A percentile compares a stretch with the other conserved stretches of the same genome.
Evolutionary conservation across 2,888 invertebrate genomes (phyloP).

Genomic region (Calameuta filiformis): DNA sequence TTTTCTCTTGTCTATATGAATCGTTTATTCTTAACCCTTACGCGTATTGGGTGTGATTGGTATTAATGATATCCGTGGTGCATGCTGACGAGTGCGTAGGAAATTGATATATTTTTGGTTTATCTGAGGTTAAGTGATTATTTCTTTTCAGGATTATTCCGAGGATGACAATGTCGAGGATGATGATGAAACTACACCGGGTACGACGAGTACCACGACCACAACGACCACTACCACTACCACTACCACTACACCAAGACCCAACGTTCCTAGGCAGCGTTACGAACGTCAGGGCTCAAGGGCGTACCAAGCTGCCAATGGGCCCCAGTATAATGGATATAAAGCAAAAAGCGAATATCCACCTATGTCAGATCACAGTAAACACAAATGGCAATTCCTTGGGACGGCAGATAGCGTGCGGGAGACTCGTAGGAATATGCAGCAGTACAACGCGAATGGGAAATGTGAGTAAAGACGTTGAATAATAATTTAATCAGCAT

Average conservation of each 20-base stretch:
- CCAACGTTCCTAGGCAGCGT: conserved; percentile 38
- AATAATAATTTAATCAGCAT: not conserved
- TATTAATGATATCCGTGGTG: not conserved
- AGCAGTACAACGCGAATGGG: conserved; percentile 46
- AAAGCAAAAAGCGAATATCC: conserved; percentile 54
- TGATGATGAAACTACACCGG: conserved; percentile 33
- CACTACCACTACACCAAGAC: conserved; percentile 61
- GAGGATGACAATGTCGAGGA: conserved; percentile 53
- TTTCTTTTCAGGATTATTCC: conserved; percentile 47
- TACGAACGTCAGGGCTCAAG: conserved; percentile 42
- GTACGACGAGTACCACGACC: conserved; percentile 49
- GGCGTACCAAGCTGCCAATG: conserved; percentile 29
- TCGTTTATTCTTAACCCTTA: not conserved
- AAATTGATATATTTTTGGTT: not conserved
- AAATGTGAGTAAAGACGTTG: conserved; percentile 45
- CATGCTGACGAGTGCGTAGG: not conserved
- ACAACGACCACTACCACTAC: conserved; percentile 61
- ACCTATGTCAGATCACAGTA: conserved; percentile 52
- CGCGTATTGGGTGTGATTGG: not conserved
- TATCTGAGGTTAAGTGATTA: not conserved
- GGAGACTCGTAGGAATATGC: conserved; percentile 50
- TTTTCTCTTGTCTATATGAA: not conserved
- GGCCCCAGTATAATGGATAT: conserved; percentile 40
- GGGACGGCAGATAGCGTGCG: conserved; percentile 53
- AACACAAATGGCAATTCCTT: conserved; percentile 55